phyloP scores from a whole-genome alignment of 2,113 vertebrate genomes.

The Chamaea fasciata region DNA sequence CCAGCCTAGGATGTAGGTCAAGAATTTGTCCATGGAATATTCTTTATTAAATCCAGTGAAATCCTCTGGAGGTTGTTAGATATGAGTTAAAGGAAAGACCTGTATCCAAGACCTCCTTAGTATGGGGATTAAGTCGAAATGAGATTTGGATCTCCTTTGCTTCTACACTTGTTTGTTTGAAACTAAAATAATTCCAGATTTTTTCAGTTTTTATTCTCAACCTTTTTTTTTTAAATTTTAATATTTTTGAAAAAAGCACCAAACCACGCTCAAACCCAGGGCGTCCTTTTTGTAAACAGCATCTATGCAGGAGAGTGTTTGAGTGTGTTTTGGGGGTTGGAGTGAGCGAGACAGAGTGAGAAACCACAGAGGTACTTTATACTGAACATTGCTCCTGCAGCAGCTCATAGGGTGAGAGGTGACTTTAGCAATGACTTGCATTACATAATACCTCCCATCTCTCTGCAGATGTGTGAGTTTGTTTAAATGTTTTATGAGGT shows the following conservation, averaged over 20 bases:
- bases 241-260: not conserved
- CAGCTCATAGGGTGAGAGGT: slow-evolving; percentile 61
- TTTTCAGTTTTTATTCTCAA: not conserved
- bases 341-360: not conserved
- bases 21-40: slow-evolving; percentile 31
- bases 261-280: not conserved
- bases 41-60: slow-evolving; percentile 35
- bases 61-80: slow-evolving; percentile 7
- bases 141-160: not conserved
- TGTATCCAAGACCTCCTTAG: not conserved
- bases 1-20: slow-evolving; percentile 61
- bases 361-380: slow-evolving; percentile 61
- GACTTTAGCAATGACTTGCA: slow-evolving; percentile 58
- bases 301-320: not conserved
- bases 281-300: not conserved
- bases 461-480: slow-evolving; percentile 72
- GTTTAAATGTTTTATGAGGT: slow-evolving; percentile 67
- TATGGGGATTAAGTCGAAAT: not conserved
- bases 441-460: slow-evolving; percentile 75
- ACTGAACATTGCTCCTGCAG: slow-evolving; percentile 36
- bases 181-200: not conserved
- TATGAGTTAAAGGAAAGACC: slow-evolving; percentile 39
- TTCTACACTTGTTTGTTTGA: not conserved
- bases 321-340: not conserved
- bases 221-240: not conserved